Evolutionary conservation across 2,113 vertebrate species (phyloP), one percentile per base, ranked within the genome.

Genomic region (Chroicocephalus ridibundus): DNA sequence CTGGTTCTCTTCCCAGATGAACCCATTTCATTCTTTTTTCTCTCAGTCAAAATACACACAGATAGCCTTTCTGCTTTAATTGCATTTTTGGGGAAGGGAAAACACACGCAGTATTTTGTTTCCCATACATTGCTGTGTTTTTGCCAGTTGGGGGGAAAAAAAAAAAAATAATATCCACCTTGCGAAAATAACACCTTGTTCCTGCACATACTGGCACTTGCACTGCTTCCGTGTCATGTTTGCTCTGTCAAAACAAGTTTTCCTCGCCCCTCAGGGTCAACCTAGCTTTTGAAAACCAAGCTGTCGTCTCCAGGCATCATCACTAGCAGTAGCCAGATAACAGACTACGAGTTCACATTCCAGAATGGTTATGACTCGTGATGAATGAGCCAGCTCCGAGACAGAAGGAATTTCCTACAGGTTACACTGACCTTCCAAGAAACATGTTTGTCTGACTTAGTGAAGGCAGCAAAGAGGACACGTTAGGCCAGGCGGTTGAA

Each of bases 201-300:
- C 71, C 82, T 86, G 75, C 92, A 92, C 58, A 47, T 71, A 47
- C 31, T 88, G 95, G 89, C 94, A 78, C 86, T 92, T 54, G 64
- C 51, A 44, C 72, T 85, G 92, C 88, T 93, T 93, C 96, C 83
- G 55, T 55, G 36, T 91, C 88, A 90, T 81, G 74, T 94, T 84
- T 89, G 85, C 74, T 87, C 70, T 90, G 93, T 97, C 96, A 95
- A 94, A 97, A 97, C 96, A 97, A 97, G 96, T 94, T 95, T 93
- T 87, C 94, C 91, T 94, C 75, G 3, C 80, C 97, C 97, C 89
- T 83, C 15, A 26, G 96, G 97, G 94, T 97, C 97, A 96, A 85
- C 82, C 78, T 47, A 81, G 40, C 91, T 96, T 97, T 96, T 96
- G 95, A 95, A 97, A 96, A 97, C 74, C 78, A 80, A 97, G 94